A percentile compares a stretch with the other conserved stretches of the same genome.
These are phyloP conservation scores for Scrobipalpa costella DNA, from an alignment of 2,888 invertebrate species.

Conservation along the genomic window DNA sequence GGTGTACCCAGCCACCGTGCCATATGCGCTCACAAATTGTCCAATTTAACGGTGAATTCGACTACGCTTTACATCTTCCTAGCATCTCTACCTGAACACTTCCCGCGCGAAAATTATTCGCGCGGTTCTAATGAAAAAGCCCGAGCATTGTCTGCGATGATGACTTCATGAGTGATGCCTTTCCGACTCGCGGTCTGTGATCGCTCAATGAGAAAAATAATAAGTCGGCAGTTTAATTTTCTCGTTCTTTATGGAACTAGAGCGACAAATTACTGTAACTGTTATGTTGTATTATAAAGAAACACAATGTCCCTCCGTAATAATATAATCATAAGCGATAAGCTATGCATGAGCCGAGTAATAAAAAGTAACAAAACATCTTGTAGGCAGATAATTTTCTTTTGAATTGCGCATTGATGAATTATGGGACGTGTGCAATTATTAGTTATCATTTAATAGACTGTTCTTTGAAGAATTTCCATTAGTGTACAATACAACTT, in stretches of 20 bases:
- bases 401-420: slow-evolving; percentile 21
- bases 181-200: slow-evolving; percentile 5
- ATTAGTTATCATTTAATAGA: slow-evolving; percentile 49
- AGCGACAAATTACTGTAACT: slow-evolving; percentile 24
- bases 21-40: slow-evolving; percentile 65
- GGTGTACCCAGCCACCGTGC: slow-evolving; percentile 60
- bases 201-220: slow-evolving; percentile 17
- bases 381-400: slow-evolving; percentile 3
- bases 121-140: slow-evolving; percentile 14
- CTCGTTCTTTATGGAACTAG: slow-evolving; percentile 22
- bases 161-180: slow-evolving; percentile 7
- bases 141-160: slow-evolving; percentile 10
- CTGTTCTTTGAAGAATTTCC: slow-evolving; percentile 46
- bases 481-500: slow-evolving; percentile 50
- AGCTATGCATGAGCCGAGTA: background rate
- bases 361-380: slow-evolving; percentile 6
- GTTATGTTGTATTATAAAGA: slow-evolving; percentile 7
- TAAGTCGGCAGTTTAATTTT: slow-evolving; percentile 13
- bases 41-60: slow-evolving; percentile 74
- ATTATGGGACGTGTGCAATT: slow-evolving; percentile 34
- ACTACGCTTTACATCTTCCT: slow-evolving; percentile 37
- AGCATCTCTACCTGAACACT: slow-evolving; percentile 26
- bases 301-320: slow-evolving; percentile 10
- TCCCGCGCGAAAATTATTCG: slow-evolving; percentile 21
- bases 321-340: slow-evolving; percentile 11